These are phyloP conservation scores for Leucophenga montana DNA, from an alignment of 2,888 invertebrate genomes.

Conservation along the genomic window DNA sequence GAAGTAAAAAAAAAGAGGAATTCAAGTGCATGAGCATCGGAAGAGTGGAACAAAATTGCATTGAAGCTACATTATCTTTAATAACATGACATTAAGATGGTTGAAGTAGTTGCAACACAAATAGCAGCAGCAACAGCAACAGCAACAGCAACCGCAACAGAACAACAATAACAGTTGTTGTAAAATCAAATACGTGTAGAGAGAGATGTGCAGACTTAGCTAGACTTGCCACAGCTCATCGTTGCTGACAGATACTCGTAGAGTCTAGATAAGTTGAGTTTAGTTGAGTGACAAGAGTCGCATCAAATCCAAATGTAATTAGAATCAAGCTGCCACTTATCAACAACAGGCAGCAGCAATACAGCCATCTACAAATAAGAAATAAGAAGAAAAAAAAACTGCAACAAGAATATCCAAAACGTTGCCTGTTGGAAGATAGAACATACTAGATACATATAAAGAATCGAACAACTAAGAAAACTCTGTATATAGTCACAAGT, in stretches of 20 bases:
- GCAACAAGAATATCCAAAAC: not conserved
- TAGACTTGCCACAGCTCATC: no score
- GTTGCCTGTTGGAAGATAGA: not conserved
- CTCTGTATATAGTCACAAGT: slow-evolving; percentile 27
- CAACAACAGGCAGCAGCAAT: slow-evolving; percentile 9
- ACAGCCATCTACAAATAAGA: not conserved
- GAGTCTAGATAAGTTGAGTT: not conserved
- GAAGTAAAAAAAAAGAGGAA: no score
- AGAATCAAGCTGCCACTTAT: slow-evolving; percentile 32
- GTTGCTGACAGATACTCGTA: not conserved
- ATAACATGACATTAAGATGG: no score
- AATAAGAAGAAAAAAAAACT: not conserved
- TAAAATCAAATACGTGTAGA: not conserved
- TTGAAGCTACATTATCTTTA: no score
- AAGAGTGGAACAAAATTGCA: no score
- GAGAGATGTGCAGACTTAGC: not conserved
- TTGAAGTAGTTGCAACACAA: not conserved
- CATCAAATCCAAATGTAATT: slow-evolving; percentile 29
- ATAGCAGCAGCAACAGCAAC: not conserved
- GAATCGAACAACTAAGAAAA: not conserved
- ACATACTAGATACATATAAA: not conserved
- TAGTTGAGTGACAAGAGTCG: slow-evolving; percentile 9
- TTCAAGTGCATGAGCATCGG: no score
- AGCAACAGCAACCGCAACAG: slow-evolving; percentile 7
- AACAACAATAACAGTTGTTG: not conserved